Evolutionary conservation across 2,797 vertebrate genomes (phyloP).

Genomic region (Brachyalestes nurse): DNA sequence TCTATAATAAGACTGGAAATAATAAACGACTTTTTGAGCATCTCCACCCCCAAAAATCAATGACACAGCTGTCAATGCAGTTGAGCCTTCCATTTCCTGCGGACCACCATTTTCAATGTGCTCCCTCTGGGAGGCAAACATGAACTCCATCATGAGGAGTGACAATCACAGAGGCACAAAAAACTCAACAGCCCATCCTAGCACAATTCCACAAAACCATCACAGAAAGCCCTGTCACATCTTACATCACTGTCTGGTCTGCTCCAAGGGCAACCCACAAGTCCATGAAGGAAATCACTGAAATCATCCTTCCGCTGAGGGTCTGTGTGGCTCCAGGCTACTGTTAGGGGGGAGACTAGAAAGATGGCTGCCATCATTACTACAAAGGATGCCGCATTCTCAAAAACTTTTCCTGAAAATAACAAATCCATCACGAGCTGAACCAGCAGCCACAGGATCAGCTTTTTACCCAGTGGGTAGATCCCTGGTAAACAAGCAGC

Average conservation of each 20-base stretch:
- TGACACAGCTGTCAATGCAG: background rate
- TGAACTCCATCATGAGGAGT: constrained; percentile 20
- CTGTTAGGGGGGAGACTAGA: background rate
- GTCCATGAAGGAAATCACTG: constrained; percentile 26
- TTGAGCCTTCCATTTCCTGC: constrained; percentile 3
- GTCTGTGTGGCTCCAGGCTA: background rate
- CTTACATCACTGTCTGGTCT: constrained; percentile 38
- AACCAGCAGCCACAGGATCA: background rate
- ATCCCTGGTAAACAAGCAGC: background rate
- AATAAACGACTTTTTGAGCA: constrained; percentile 7
- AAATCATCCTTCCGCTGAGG: background rate
- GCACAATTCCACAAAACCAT: background rate
- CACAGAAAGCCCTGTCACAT: constrained; percentile 19
- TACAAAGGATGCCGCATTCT: background rate
- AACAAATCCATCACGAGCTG: background rate
- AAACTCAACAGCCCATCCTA: constrained; percentile 9
- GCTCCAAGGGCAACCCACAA: constrained; percentile 23
- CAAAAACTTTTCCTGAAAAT: background rate
- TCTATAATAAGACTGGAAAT: background rate
- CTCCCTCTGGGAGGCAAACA: background rate
- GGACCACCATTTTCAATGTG: background rate
- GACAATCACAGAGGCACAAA: constrained; percentile 7
- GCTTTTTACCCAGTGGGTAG: background rate
- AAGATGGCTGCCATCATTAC: background rate
- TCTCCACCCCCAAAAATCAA: constrained; percentile 1